phyloP scores from a whole-genome alignment of 2,797 vertebrate genomes.

The Tympanoctomys barrerae region DNA sequence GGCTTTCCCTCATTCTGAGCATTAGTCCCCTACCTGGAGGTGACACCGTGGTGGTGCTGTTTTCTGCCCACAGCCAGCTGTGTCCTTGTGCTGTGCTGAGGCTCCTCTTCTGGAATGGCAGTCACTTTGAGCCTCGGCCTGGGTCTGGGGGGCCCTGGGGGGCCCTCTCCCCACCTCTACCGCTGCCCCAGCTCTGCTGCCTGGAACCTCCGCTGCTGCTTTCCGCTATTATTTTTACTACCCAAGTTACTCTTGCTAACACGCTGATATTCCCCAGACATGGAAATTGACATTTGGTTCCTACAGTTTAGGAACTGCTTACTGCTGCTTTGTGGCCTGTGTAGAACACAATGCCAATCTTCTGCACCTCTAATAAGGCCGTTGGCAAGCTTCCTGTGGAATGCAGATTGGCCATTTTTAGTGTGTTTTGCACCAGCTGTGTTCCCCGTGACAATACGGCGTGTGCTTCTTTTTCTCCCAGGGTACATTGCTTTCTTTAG shows the following conservation, averaged over 20 bases:
- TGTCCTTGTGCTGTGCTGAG: background rate
- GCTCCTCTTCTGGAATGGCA: background rate
- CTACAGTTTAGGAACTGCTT: background rate
- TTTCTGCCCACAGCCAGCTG: background rate
- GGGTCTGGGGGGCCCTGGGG: background rate
- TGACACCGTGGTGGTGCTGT: background rate
- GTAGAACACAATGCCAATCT: background rate
- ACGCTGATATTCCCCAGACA: fast-evolving
- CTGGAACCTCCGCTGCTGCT: background rate
- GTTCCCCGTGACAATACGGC: background rate
- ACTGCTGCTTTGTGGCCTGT: background rate
- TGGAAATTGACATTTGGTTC: background rate
- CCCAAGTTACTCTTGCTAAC: background rate
- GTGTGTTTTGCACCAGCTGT: background rate
- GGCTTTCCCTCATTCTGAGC: background rate
- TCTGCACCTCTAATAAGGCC: background rate
- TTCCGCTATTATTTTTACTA: background rate
- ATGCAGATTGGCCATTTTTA: background rate
- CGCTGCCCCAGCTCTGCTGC: fast-evolving
- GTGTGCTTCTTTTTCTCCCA: background rate
- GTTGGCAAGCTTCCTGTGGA: background rate
- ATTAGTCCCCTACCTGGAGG: background rate
- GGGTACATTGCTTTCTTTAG: background rate
- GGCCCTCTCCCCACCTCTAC: background rate
- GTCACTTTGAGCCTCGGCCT: background rate